These are phyloP conservation scores for Drosophila nigrodunni DNA, from an alignment of 1,140 invertebrate genomes.

Conservation along the genomic window DNA sequence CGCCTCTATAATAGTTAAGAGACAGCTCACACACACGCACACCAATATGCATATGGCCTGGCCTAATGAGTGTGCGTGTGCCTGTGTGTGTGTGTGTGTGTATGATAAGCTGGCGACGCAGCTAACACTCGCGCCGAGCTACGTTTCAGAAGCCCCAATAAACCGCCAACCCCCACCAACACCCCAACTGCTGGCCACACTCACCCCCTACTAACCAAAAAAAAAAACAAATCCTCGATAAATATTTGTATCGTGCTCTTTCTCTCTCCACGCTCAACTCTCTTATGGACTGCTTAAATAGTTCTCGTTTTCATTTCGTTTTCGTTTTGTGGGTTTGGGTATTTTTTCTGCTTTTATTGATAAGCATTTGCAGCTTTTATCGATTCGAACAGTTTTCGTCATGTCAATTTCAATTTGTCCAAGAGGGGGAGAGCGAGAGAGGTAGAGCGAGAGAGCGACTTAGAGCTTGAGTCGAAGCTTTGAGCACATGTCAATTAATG, in stretches of 20 bases:
- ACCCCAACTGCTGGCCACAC: background rate
- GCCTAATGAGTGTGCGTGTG: background rate
- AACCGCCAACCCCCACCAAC: background rate
- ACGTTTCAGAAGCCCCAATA: slow-evolving; percentile 7
- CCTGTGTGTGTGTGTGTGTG: slow-evolving; percentile 19
- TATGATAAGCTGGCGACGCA: slow-evolving; percentile 70
- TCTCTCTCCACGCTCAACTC: background rate
- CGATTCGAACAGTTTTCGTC: slow-evolving; percentile 28
- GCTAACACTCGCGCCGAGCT: slow-evolving; percentile 45
- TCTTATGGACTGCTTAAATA: slow-evolving; percentile 9
- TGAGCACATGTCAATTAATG: slow-evolving; percentile 8
- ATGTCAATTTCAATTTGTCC: background rate
- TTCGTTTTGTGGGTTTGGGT: slow-evolving; percentile 10
- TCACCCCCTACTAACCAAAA: background rate
- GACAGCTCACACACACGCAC: slow-evolving; percentile 30
- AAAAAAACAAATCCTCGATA: slow-evolving; percentile 33
- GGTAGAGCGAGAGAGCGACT: slow-evolving; percentile 8
- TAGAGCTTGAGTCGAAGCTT: slow-evolving; percentile 47
- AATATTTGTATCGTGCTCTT: background rate
- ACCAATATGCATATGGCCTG: slow-evolving; percentile 2
- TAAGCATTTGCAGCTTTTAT: slow-evolving; percentile 45
- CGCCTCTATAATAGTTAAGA: background rate
- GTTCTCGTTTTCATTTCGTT: slow-evolving; percentile 5
- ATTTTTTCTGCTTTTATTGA: slow-evolving; percentile 21
- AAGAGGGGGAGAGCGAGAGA: no score